Base-by-base conservation (phyloP, 2,888 invertebrate genomes). In the Polydesmus complanatus region DNA sequence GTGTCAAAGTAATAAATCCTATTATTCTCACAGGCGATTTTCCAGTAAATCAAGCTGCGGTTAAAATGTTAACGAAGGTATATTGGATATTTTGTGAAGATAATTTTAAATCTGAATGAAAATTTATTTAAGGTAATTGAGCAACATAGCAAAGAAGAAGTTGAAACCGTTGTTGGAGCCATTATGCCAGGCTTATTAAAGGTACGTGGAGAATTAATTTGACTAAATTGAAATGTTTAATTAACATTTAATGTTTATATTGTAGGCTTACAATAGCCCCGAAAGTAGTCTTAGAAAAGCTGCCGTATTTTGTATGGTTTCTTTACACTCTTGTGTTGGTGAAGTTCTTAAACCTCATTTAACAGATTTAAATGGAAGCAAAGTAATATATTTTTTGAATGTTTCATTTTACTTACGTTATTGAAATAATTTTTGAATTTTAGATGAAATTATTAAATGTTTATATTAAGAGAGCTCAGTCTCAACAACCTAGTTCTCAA, bases 271-370 rank as follows among this genome's bases (percentile, higher is more conserved):
- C 60, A 94, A 96, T 73, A 89, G 94, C 73, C 79, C 80, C 60
- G 91, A 94, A 75, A 93, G 92, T 60, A 85, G 89, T 66, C 92
- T 97, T 26, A 82, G 97, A 56, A 97, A 97, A 74, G 92, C 94
- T 67, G 90, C 93, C 14, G 93, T 96, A 21, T 95, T 97, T 78
- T 95, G 95, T 71, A 91, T 97, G 84, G 96, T 97, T 2, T 89
- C 92, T 54, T 82, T 96, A 68, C 90, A 96, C 70, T 82, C 87
- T 71, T 85, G 85, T 50, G 84, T 93, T 8, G 95, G 95, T 0
- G 91, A 93, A 71, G 88, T 87, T 26, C 64, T 70, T 58, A 71
- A 76, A 69, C 89, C 90, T 2, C 88, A 90, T 72, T 80, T 95
- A 63, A 79, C 81, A 51, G 81, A 83, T 53, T 79, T 97, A 60